Evolutionary conservation across 2,797 vertebrate species (phyloP), one percentile per base, ranked within the genome.

Genomic region (Characodon lateralis): DNA sequence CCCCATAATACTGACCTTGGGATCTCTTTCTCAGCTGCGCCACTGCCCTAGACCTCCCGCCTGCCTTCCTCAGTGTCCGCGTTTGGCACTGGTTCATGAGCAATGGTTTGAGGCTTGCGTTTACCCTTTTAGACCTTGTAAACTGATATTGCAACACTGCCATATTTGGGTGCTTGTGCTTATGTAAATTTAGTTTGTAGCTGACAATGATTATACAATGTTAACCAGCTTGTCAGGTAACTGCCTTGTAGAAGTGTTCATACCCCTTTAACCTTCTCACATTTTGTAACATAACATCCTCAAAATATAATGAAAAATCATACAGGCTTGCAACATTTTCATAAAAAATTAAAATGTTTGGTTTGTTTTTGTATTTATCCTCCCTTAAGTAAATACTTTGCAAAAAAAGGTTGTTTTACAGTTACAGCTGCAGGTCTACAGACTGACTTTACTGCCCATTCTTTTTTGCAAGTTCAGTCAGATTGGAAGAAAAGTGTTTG

Each of bases 1-100:
- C 73, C 86, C 78, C 76, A 56, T 58, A 90, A 90, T 83, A 77
- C 83, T 89, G 92, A 94, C 94, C 93, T 93, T 93, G 90, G 87
- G 88, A 85, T 90, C 80, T 83, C 59, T 87, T 72, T 81, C 85
- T 76, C 74, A 74, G 78, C 86, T 83, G 73, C 84, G 83, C 69
- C 72, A n/a, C 78, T 79, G 85, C 56, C 87, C 78, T 26, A 35
- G 71, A 83, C 73, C 69, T 58, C 82, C 73, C 77, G n/a, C 61
- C 81, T 35, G 71, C 66, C 77, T 53, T 63, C 20, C 68, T 71
- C 76, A n/a, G 8, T 83, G 78, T 87, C 82, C 56, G 81, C 78
- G 70, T 86, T 91, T 89, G 87, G 87, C 87, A 81, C 79, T 13
- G 74, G 66, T 80, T 78, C 20, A 5, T 65, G 75, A 70, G 77